Evolutionary conservation across 2,888 invertebrate species (phyloP).

Genomic region (Coenonympha glycerion): DNA sequence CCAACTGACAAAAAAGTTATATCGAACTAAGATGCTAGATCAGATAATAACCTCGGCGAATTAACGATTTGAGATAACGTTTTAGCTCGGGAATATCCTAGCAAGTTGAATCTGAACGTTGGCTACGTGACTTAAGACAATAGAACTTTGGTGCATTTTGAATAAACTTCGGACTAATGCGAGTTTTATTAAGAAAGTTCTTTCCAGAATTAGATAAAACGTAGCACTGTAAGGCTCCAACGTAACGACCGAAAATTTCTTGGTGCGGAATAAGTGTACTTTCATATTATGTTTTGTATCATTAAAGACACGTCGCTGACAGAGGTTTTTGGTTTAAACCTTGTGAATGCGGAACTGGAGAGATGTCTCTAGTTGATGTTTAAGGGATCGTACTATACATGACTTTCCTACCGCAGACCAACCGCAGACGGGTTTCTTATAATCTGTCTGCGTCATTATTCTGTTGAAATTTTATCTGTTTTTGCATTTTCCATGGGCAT

Average conservation of each 20-base stretch:
- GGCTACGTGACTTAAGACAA: constrained; percentile 14
- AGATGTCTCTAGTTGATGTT: too few species aligned
- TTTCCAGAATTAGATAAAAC: constrained; percentile 12
- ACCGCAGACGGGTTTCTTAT: too few species aligned
- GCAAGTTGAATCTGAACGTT: constrained; percentile 10
- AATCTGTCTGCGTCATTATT: too few species aligned
- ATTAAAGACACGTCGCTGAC: neutral
- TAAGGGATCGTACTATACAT: too few species aligned
- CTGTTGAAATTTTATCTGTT: too few species aligned
- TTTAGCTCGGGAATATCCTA: constrained; percentile 7
- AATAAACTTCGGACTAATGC: constrained; percentile 16
- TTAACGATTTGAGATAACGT: constrained; percentile 2
- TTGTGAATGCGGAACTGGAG: too few species aligned
- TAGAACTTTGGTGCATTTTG: constrained; percentile 15
- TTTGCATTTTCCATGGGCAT: too few species aligned
- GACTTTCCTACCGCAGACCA: too few species aligned
- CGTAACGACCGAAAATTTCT: constrained; percentile 9
- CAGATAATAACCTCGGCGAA: neutral
- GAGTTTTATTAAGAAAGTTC: constrained; percentile 19
- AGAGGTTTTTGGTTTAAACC: too few species aligned
- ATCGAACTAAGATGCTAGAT: neutral
- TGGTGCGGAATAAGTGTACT: constrained; percentile 1
- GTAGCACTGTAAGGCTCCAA: neutral
- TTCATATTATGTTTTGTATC: constrained; percentile 4
- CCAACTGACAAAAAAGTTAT: neutral